These are phyloP conservation scores for Dendrocopos noguchii DNA, from an alignment of 2,113 vertebrate genomes.

Conservation along the genomic window DNA sequence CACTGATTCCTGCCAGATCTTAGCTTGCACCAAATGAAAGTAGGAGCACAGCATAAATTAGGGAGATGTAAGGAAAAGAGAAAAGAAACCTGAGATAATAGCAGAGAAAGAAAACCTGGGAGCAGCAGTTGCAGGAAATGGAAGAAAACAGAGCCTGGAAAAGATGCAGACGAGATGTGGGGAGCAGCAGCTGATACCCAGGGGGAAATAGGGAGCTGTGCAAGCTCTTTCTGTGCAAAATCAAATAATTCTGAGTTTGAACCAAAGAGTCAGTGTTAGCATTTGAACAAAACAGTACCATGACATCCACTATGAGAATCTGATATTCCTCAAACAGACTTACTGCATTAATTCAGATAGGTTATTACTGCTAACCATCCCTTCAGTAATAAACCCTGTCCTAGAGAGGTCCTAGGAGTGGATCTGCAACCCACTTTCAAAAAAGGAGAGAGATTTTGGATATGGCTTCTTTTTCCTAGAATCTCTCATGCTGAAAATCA, in stretches of 20 bases:
- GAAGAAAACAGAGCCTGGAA: neutral
- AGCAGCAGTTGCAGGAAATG: neutral
- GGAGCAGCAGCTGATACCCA: rapidly evolving
- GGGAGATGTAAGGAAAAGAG: neutral
- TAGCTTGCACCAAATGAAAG: neutral
- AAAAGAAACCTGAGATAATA: neutral
- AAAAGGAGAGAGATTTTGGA: neutral
- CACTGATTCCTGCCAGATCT: neutral
- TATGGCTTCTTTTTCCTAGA: neutral
- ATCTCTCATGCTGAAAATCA: neutral
- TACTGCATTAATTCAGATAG: neutral
- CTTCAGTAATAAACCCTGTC: neutral
- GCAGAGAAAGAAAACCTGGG: neutral
- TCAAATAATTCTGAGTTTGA: neutral
- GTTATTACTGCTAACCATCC: neutral
- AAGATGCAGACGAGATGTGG: neutral
- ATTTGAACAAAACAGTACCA: rapidly evolving
- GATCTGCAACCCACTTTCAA: neutral
- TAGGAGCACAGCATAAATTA: neutral
- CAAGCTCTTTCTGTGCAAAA: neutral
- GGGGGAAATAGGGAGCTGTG: neutral
- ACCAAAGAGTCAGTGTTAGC: neutral
- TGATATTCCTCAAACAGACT: neutral
- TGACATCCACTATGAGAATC: neutral
- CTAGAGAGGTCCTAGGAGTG: neutral